Evolutionary conservation across 2,113 vertebrate species (phyloP).

Genomic region (Lethenteron reissneri): DNA sequence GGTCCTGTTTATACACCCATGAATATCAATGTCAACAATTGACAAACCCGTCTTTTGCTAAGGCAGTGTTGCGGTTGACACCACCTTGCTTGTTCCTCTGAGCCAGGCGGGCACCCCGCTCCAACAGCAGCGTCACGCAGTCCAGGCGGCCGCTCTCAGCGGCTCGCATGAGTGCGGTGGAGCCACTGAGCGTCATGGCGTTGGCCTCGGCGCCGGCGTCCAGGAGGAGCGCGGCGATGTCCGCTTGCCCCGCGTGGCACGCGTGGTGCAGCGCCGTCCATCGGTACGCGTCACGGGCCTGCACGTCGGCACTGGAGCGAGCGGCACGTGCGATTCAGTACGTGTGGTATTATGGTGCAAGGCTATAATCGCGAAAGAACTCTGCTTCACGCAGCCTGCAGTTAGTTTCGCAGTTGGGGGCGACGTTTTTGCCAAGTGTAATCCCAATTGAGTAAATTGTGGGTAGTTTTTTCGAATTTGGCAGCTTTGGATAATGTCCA

Average conservation of each 20-base stretch:
- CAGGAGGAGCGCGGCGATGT: constrained; percentile 41
- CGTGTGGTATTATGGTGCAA: too few relatives aligned
- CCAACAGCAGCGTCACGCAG: constrained; percentile 51
- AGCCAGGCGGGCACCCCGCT: constrained; percentile 35
- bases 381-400: too few relatives aligned
- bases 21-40: not conserved
- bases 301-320: constrained; percentile 36
- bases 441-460: too few relatives aligned
- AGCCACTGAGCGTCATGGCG: constrained; percentile 28
- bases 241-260: constrained; percentile 44
- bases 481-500: too few relatives aligned
- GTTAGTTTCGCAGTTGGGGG: too few relatives aligned
- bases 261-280: constrained; percentile 92
- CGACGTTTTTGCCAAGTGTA: too few relatives aligned
- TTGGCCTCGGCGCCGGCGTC: constrained; percentile 39
- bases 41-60: not conserved
- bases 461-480: too few relatives aligned
- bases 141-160: constrained; percentile 41
- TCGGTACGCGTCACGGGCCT: constrained; percentile 46
- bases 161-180: constrained; percentile 64
- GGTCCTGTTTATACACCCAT: not conserved
- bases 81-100: constrained; percentile 46
- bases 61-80: not conserved
- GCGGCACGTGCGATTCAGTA: too few relatives aligned
- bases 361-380: too few relatives aligned